These are phyloP conservation scores for Phacellophora camtschatica DNA, from an alignment of 30 jellyfish, hydroid and myxozoan genomes.

Conservation along the genomic window DNA sequence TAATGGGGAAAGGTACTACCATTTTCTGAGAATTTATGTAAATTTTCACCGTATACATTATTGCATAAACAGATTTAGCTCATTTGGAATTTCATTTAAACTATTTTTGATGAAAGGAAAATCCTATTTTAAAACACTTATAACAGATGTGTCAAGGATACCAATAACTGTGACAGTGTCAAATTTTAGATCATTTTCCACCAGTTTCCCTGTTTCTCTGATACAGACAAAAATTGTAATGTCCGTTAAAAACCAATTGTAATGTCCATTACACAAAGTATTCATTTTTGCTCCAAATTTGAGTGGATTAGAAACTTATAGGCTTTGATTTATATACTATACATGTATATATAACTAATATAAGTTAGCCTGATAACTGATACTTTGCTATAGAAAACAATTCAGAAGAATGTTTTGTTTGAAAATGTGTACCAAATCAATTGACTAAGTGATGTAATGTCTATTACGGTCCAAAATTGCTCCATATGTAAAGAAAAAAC, in stretches of 20 bases:
- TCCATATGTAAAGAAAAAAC: neutral
- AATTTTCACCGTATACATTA: too few species aligned
- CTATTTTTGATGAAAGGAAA: too few species aligned
- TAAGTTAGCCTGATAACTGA: too few species aligned
- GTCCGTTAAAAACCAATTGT: constrained; percentile 6
- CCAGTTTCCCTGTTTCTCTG: neutral
- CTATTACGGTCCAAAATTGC: neutral
- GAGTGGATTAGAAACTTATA: neutral
- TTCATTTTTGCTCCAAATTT: neutral
- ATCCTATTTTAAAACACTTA: too few species aligned
- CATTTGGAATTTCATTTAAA: too few species aligned
- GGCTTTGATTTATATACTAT: neutral
- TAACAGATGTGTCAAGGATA: neutral
- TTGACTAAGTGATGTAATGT: constrained; percentile 1
- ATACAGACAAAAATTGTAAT: neutral
- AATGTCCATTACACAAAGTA: constrained; percentile 2
- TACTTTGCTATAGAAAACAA: neutral
- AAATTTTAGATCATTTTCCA: neutral
- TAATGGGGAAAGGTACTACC: too few species aligned
- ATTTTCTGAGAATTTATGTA: too few species aligned
- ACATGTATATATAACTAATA: neutral
- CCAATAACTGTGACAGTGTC: neutral
- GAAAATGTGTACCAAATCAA: constrained; percentile 7
- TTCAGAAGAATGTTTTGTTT: neutral
- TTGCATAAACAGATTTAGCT: too few species aligned